Percentiles rank a stretch among this genome's conserved stretches.
phyloP scores from a whole-genome alignment of 2,113 vertebrate genomes.

The Noturus placidus region DNA sequence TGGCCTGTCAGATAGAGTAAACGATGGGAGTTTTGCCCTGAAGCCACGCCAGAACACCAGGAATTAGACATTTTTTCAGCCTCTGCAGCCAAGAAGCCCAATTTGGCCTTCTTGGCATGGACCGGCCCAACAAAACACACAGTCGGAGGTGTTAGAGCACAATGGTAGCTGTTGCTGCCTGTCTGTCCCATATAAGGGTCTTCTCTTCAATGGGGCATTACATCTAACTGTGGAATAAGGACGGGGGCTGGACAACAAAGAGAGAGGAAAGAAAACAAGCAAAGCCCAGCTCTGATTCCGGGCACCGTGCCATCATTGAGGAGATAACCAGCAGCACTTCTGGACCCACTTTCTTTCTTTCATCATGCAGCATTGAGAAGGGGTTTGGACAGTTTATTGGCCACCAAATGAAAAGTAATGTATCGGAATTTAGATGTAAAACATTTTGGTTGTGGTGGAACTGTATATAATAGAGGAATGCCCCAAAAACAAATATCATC shows the following conservation, averaged over 20 bases:
- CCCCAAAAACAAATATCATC: neutral
- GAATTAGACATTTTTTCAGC: constrained; percentile 36
- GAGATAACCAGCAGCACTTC: constrained; percentile 45
- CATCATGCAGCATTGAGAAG: neutral
- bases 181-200: constrained; percentile 62
- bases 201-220: constrained; percentile 49
- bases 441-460: neutral
- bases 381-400: constrained; percentile 19
- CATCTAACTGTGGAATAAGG: constrained; percentile 45
- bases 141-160: constrained; percentile 53
- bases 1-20: constrained; percentile 51
- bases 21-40: constrained; percentile 55
- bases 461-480: neutral
- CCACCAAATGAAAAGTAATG: neutral
- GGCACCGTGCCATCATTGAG: constrained; percentile 21
- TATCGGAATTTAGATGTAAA: constrained; percentile 9
- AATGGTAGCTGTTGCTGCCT: constrained; percentile 72
- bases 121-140: constrained; percentile 42
- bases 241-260: constrained; percentile 28
- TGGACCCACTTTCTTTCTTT: constrained; percentile 10
- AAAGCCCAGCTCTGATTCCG: constrained; percentile 33
- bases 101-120: constrained; percentile 42
- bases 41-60: constrained; percentile 36
- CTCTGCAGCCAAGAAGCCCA: constrained; percentile 32
- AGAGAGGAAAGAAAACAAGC: constrained; percentile 49